Conservation (phyloP, 1,140 invertebrate species). For the Caerostris darwini region DNA sequence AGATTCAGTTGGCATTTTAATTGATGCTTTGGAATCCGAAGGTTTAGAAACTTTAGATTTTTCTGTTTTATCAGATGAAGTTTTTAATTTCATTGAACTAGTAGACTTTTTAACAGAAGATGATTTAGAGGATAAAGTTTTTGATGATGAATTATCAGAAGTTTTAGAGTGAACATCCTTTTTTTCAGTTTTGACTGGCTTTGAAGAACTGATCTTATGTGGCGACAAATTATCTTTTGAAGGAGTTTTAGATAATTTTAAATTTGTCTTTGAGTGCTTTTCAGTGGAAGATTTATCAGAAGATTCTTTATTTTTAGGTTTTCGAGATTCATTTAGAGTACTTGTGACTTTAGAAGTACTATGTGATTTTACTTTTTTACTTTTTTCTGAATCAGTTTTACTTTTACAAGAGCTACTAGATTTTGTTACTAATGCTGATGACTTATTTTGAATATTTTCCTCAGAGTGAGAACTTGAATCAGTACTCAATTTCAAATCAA, state of each 20-base stretch:
- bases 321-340: background rate
- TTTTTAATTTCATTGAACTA: background rate
- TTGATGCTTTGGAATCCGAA: background rate
- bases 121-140: conserved; percentile 15
- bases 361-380: conserved; percentile 32
- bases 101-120: background rate
- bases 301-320: conserved; percentile 42
- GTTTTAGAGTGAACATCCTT: conserved; percentile 3
- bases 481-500: conserved; percentile 28
- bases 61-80: background rate
- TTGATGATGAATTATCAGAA: conserved; percentile 32
- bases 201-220: conserved; percentile 4
- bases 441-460: conserved; percentile 26
- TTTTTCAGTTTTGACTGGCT: conserved; percentile 44
- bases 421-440: background rate
- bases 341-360: conserved; percentile 6
- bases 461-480: conserved; percentile 8
- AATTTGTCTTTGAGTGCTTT: background rate
- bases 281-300: background rate
- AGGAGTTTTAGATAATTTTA: conserved; percentile 21
- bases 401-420: conserved; percentile 21
- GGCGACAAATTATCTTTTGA: conserved; percentile 1
- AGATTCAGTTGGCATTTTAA: background rate
- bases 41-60: background rate
- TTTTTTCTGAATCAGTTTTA: conserved; percentile 39